Conservation (phyloP, 2,888 invertebrate species). For the Brachypterus glaber region DNA sequence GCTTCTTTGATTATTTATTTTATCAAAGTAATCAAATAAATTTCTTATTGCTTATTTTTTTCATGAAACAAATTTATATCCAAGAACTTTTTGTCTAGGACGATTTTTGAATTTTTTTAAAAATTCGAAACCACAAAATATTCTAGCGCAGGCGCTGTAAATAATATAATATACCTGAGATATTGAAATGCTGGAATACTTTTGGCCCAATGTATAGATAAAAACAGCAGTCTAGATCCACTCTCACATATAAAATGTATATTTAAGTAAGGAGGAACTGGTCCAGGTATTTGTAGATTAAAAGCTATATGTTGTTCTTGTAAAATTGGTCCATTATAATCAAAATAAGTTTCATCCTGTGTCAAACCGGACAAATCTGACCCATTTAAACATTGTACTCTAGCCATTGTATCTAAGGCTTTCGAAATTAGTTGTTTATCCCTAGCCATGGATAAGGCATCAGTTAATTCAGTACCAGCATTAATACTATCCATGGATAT, state of each 20-base stretch:
- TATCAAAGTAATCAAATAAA: no score
- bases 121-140: no score
- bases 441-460: constrained; percentile 51
- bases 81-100: no score
- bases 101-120: no score
- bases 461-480: constrained; percentile 45
- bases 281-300: constrained; percentile 64
- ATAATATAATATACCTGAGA: constrained; percentile 50
- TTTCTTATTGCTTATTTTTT: no score
- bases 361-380: constrained; percentile 30
- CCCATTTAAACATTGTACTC: constrained; percentile 38
- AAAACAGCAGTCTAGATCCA: constrained; percentile 82
- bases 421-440: constrained; percentile 54
- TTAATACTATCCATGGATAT: constrained; percentile 46
- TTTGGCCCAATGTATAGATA: constrained; percentile 83
- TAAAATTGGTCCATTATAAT: constrained; percentile 54
- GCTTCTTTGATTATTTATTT: no score
- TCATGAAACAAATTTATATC: no score
- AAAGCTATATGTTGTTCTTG: constrained; percentile 62
- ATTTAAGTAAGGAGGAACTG: constrained; percentile 82
- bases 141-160: constrained; percentile 13
- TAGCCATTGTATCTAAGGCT: constrained; percentile 62
- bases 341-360: constrained; percentile 37
- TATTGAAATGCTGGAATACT: constrained; percentile 74
- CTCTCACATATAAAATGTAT: constrained; percentile 94